Evolutionary conservation across 92 coral and sea anemone genomes (phyloP).

Genomic region (Diadumene lineata): DNA sequence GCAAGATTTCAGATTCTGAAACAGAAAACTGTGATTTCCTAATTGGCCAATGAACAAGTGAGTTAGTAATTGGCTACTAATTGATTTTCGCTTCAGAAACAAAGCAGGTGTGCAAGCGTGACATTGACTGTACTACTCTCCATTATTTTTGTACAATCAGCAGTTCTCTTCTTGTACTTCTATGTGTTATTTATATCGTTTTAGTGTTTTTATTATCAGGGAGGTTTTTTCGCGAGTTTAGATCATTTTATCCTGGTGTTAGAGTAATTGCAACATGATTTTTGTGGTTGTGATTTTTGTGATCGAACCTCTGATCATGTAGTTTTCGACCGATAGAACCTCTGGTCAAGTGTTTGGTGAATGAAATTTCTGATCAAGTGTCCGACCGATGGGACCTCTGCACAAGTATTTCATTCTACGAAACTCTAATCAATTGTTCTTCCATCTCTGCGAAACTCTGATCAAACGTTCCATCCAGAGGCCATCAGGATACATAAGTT

Average conservation of each 20-base stretch:
- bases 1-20: slow-evolving; percentile 16
- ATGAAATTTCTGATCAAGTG: too few relatives aligned
- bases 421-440: too few relatives aligned
- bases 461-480: too few relatives aligned
- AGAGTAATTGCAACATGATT: not conserved
- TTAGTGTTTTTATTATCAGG: not conserved
- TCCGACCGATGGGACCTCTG: too few relatives aligned
- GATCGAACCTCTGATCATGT: not conserved
- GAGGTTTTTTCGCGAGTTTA: not conserved
- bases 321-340: too few relatives aligned
- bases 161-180: not conserved
- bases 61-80: slow-evolving; percentile 16
- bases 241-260: not conserved
- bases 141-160: slow-evolving; percentile 2
- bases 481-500: slow-evolving; percentile 1
- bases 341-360: too few relatives aligned
- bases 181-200: not conserved
- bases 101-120: slow-evolving; percentile 1
- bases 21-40: slow-evolving; percentile 22
- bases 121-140: not conserved
- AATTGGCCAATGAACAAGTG: slow-evolving; percentile 13
- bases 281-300: not conserved
- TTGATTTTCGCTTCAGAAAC: slow-evolving; percentile 20
- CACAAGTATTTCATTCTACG: too few relatives aligned
- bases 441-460: too few relatives aligned